Evolutionary conservation across 2,797 vertebrate genomes (phyloP), one percentile per base, ranked within the genome.

Genomic region (Danionella dracula): DNA sequence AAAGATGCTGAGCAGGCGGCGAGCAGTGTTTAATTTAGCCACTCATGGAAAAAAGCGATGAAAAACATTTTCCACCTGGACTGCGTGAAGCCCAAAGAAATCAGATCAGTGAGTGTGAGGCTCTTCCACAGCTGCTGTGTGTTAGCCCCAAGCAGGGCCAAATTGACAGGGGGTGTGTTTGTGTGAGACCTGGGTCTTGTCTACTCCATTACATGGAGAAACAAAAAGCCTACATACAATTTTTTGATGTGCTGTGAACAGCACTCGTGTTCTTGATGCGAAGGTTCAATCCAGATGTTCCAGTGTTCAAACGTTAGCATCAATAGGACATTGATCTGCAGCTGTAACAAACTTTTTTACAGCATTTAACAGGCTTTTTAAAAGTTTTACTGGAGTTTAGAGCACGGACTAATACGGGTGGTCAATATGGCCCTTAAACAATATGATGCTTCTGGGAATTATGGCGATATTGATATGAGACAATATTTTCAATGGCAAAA

Each of bases 11-110:
- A 55, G 42, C 31, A 61, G 67, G 19, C 44, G 68, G 31, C 38
- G 40, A 49, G 44, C 50, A 53, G 59, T 73, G 66, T 70, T 72
- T 75, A 64, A 72, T 70, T 58, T 74, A 66, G 51, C 45, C 32
- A 59, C 45, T 13, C 53, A 35, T 38, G 66, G 8, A 35, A 35
- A 63, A 66, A 73, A 42, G 66, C 74, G 57, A 53, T 75, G 71
- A 76, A 79, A 54, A 67, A 72, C 35, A 11, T 68, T 59, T 53
- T 71, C 67, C 77, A 81, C 74, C 79, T 83, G 81, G 69, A 69
- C 53, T 56, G 66, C 41, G 64, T 66, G 76, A 54, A 75, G 78
- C 37, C 38, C 61, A 58, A 53, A 76, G 78, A 77, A 78, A 81
- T 74, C 35, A 53, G 74, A 79, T 80, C 68, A 62, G 59, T 31